Percentiles rank a stretch among this genome's conserved stretches.
These are phyloP conservation scores for Epizoanthus ramosus DNA, from an alignment of 92 coral and sea anemone genomes.

Conservation along the genomic window DNA sequence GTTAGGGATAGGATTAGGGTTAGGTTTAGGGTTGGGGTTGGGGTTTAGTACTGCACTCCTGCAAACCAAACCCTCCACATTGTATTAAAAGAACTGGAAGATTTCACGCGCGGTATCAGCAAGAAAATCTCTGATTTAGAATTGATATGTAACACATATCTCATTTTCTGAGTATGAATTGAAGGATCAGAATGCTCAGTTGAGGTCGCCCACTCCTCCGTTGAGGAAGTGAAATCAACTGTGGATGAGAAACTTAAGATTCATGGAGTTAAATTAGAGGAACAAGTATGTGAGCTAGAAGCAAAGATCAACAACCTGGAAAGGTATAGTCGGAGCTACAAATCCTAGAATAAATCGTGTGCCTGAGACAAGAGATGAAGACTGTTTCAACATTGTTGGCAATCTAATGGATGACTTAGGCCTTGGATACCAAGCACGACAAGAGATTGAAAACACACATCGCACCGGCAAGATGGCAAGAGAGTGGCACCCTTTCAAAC, in stretches of 20 bases:
- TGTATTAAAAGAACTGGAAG: neutral
- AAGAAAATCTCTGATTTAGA: neutral
- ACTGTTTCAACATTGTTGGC: slow-evolving; percentile 1
- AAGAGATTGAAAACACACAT: neutral
- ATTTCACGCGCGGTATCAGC: neutral
- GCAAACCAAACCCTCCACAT: too few species aligned
- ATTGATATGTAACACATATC: too few species aligned
- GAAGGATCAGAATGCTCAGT: too few species aligned
- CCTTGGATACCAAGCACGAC: neutral
- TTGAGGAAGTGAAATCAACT: neutral
- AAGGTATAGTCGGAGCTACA: neutral
- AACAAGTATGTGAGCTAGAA: slow-evolving; percentile 1
- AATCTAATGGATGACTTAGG: neutral
- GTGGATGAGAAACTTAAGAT: slow-evolving; percentile 2
- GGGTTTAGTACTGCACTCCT: too few species aligned
- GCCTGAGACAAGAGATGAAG: neutral
- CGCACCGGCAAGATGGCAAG: neutral
- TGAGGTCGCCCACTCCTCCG: neutral
- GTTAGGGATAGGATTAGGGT: too few species aligned
- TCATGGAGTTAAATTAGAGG: slow-evolving; percentile 1
- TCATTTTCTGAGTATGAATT: too few species aligned
- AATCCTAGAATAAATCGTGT: neutral
- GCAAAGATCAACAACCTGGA: neutral
- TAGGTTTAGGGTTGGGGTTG: too few species aligned
- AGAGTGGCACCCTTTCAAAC: neutral